phyloP scores from a whole-genome alignment of 2,113 vertebrate genomes.

The Actinemys pallida region DNA sequence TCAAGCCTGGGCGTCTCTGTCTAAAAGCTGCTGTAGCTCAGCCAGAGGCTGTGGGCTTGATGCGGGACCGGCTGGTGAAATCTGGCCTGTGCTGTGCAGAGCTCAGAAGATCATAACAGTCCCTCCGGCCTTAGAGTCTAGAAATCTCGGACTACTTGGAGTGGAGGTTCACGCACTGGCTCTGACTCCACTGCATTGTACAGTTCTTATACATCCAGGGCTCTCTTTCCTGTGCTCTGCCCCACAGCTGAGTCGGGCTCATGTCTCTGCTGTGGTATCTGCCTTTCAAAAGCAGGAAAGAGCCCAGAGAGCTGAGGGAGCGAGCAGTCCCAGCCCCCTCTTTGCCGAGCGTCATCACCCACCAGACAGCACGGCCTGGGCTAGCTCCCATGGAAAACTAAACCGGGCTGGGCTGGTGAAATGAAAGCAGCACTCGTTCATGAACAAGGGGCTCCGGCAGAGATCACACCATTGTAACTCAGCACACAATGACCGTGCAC shows the following conservation, averaged over 20 bases:
- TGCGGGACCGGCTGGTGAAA: background rate
- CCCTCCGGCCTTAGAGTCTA: too few species aligned
- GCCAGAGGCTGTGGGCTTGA: background rate
- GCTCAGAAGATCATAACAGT: background rate
- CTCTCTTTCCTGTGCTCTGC: background rate
- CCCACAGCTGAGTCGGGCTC: background rate
- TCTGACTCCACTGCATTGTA: background rate
- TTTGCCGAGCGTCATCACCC: background rate
- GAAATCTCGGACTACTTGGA: background rate
- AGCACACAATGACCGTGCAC: background rate
- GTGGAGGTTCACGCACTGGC: too few species aligned
- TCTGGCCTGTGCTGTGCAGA: background rate
- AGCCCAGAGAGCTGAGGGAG: background rate
- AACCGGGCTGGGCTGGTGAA: too few species aligned
- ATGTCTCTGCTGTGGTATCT: background rate
- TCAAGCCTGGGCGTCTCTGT: background rate
- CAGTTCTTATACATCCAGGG: fast-evolving
- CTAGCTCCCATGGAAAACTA: background rate
- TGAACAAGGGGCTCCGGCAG: background rate
- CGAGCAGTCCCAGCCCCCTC: background rate
- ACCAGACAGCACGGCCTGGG: background rate
- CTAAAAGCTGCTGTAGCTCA: background rate
- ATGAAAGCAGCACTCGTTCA: background rate
- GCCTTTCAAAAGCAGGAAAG: background rate
- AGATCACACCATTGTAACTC: background rate